Evolutionary conservation across 2,113 vertebrate species (phyloP).

Genomic region (Syngnathus scovelli): DNA sequence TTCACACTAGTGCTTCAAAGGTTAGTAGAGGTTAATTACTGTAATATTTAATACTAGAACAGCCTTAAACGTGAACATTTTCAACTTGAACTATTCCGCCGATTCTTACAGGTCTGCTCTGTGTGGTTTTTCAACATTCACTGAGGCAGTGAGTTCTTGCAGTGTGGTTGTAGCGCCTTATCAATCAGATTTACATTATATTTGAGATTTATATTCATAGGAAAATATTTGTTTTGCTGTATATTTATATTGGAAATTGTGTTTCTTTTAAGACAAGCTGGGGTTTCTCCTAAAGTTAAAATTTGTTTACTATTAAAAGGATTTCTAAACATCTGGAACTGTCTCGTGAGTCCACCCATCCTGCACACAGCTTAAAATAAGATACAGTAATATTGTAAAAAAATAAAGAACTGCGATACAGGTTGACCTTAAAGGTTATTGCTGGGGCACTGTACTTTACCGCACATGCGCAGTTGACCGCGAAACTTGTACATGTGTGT

Average conservation of each 20-base stretch:
- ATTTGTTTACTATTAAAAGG: conserved; percentile 37
- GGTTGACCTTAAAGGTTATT: no score
- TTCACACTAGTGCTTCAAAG: conserved; percentile 22
- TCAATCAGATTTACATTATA: neutral
- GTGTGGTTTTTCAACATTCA: neutral
- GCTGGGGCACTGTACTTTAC: neutral
- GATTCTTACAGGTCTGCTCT: neutral
- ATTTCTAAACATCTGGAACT: conserved; percentile 10
- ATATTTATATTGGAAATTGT: conserved; percentile 36
- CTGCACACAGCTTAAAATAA: no score
- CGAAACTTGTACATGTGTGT: conserved; percentile 11
- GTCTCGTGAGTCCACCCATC: no score
- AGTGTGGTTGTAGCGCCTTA: neutral
- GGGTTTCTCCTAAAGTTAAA: conserved; percentile 28
- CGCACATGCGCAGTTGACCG: neutral
- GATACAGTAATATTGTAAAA: no score
- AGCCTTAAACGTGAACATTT: conserved; percentile 5
- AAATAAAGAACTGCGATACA: no score
- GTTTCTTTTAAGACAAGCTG: conserved; percentile 20
- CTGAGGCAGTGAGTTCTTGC: neutral
- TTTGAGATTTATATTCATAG: neutral
- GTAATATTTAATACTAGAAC: conserved; percentile 1
- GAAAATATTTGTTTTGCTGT: conserved; percentile 9
- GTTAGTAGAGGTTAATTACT: neutral
- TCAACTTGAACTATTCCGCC: neutral